Evolutionary conservation across 2,797 vertebrate genomes (phyloP).

Genomic region (Linurgus olivaceus): DNA sequence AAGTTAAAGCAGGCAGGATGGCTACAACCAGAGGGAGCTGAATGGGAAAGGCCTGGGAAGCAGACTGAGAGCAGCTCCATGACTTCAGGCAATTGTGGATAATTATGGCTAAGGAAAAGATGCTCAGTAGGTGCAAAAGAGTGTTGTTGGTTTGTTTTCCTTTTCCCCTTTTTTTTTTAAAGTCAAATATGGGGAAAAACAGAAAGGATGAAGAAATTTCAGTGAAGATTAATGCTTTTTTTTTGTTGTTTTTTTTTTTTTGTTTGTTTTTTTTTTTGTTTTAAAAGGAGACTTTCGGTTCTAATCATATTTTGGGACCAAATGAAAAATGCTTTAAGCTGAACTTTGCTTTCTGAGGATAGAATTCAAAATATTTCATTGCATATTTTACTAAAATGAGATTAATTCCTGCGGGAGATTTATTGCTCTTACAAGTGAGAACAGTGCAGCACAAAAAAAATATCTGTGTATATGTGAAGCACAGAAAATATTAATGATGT

Average conservation of each 20-base stretch:
- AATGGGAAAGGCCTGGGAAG: neutral
- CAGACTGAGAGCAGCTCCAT: neutral
- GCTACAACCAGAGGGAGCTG: neutral
- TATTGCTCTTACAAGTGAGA: conserved; percentile 52
- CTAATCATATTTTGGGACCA: neutral
- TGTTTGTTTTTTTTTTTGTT: neutral
- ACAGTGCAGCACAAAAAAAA: conserved; percentile 11
- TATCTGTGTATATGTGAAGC: conserved; percentile 7
- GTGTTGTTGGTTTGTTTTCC: fast-evolving
- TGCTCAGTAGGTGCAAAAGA: neutral
- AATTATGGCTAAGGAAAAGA: neutral
- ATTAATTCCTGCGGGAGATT: conserved; percentile 54
- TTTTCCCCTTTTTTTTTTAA: neutral
- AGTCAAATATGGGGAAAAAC: neutral
- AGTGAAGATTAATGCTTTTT: neutral
- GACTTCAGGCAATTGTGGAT: neutral
- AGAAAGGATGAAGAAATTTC: neutral
- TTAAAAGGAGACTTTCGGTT: neutral
- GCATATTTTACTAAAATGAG: neutral
- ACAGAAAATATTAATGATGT: conserved; percentile 61
- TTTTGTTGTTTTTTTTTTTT: neutral
- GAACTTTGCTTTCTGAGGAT: neutral
- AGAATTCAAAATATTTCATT: neutral
- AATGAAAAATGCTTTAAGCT: neutral
- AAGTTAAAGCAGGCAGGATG: neutral